Conservation (phyloP, 2,888 invertebrate species). For the Lumbricus terrestris region DNA sequence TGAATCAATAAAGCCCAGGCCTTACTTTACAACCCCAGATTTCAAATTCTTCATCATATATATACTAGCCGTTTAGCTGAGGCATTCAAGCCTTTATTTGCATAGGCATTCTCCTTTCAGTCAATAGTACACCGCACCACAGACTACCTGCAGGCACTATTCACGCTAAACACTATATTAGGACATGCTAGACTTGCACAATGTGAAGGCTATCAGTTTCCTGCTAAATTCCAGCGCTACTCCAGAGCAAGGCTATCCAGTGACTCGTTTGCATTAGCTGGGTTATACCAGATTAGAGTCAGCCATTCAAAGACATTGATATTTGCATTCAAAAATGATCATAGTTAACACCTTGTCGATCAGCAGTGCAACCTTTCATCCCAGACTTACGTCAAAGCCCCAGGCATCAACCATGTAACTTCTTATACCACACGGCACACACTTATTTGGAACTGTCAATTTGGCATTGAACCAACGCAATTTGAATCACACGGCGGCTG, state of each 20-base stretch:
- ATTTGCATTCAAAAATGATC: background rate
- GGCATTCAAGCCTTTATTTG: background rate
- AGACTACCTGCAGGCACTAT: background rate
- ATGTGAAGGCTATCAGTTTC: background rate
- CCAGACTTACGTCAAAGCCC: background rate
- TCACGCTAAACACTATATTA: background rate
- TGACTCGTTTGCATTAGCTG: background rate
- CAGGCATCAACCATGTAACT: background rate
- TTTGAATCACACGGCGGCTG: background rate
- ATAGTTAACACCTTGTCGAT: background rate
- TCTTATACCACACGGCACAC: background rate
- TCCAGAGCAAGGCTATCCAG: background rate
- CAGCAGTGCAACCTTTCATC: background rate
- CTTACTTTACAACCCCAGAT: background rate
- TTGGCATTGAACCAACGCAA: background rate
- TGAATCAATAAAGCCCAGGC: background rate
- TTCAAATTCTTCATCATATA: background rate
- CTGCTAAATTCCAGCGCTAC: background rate
- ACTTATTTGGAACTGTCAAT: background rate
- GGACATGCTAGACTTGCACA: background rate
- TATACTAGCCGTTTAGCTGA: background rate
- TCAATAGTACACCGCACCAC: background rate
- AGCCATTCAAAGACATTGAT: background rate
- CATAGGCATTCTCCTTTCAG: background rate
- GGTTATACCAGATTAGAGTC: background rate